A percentile compares a stretch with the other conserved stretches of the same genome.
Evolutionary conservation across 2,113 vertebrate genomes (phyloP).

Genomic region (Chiloscyllium plagiosum): DNA sequence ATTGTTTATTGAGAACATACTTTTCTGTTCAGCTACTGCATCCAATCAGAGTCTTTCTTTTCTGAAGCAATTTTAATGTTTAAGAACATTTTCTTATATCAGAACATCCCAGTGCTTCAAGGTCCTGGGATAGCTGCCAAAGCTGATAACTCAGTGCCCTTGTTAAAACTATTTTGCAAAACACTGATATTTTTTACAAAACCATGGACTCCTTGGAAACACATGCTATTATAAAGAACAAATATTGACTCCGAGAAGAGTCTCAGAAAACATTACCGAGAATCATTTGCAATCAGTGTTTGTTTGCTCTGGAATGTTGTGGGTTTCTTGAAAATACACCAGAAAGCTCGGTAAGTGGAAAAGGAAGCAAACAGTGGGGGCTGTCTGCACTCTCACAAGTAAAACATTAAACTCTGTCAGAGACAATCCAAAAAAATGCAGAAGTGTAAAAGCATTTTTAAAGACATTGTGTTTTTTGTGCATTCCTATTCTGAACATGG

Average conservation of each 20-base stretch:
- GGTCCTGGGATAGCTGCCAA: neutral
- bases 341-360: neutral
- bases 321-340: constrained; percentile 15
- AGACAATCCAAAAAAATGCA: neutral
- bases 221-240: neutral
- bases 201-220: neutral
- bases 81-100: neutral
- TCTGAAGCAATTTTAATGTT: neutral
- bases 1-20: neutral
- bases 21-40: neutral
- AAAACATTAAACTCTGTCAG: neutral
- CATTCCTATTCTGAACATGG: neutral
- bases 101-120: neutral
- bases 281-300: neutral
- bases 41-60: neutral
- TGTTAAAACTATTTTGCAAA: neutral
- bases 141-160: neutral
- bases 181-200: neutral
- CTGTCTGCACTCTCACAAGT: neutral
- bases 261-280: neutral
- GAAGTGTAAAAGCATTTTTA: neutral
- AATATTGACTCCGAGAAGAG: neutral
- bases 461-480: neutral
- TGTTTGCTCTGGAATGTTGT: neutral
- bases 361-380: neutral